Conservation (phyloP, 2,797 vertebrate genomes). For the Taeniopygia guttata region DNA sequence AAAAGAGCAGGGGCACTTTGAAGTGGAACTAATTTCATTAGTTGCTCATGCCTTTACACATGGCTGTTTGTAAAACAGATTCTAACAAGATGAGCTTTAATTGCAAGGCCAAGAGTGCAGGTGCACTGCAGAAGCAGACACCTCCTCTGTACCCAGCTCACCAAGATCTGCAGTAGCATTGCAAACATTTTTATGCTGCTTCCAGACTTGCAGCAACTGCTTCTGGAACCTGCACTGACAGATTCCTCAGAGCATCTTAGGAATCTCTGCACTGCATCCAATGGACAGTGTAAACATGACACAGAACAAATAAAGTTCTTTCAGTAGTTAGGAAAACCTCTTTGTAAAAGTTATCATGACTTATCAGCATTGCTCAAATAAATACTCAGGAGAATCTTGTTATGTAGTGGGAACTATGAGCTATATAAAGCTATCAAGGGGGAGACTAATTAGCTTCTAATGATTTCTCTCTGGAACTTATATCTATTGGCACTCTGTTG, state of each 20-base stretch:
- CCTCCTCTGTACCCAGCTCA: not conserved
- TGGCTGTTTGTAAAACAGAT: not conserved
- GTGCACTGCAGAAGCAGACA: not conserved
- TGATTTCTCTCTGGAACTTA: not conserved
- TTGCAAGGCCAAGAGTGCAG: not conserved
- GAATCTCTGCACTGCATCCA: not conserved
- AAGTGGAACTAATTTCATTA: not conserved
- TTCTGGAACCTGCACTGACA: not conserved
- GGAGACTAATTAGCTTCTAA: not conserved
- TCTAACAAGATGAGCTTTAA: not conserved
- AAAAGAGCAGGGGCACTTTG: not conserved
- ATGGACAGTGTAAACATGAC: accelerated
- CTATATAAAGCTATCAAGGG: not conserved
- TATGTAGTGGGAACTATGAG: not conserved
- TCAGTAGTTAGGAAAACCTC: not conserved
- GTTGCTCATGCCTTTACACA: not conserved
- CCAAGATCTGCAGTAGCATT: not conserved
- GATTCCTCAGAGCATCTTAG: not conserved
- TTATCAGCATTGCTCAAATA: not conserved
- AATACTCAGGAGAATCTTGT: not conserved
- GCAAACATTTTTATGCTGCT: not conserved
- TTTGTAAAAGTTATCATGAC: not conserved
- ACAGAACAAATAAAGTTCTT: not conserved
- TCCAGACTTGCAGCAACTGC: not conserved
- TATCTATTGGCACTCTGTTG: not conserved